A percentile compares a stretch with the other conserved stretches of the same genome.
These are phyloP conservation scores for Puntigrus tetrazona DNA, from an alignment of 2,113 vertebrate genomes.

Conservation along the genomic window DNA sequence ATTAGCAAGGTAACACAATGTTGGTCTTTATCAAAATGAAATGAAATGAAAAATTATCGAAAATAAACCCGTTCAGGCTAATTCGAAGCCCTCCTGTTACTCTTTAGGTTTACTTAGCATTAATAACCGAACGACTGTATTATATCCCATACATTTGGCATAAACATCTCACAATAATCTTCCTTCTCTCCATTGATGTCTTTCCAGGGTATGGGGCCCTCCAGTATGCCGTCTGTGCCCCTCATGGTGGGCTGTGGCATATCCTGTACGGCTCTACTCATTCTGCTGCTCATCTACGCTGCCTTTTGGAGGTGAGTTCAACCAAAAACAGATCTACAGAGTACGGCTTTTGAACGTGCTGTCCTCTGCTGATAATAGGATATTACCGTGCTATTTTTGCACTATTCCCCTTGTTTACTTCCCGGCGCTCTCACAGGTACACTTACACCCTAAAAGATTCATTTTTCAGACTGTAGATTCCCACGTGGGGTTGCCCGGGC, in stretches of 20 bases:
- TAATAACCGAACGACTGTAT: neutral
- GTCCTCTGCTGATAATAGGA: slow-evolving; percentile 7
- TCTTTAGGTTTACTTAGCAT: neutral
- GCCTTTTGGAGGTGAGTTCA: slow-evolving; percentile 92
- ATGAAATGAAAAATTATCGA: too few species aligned
- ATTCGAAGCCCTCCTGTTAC: neutral
- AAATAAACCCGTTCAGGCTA: neutral
- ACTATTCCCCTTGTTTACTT: neutral
- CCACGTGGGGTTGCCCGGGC: slow-evolving; percentile 35
- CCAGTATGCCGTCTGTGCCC: slow-evolving; percentile 88
- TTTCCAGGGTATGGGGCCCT: slow-evolving; percentile 86
- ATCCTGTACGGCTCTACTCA: slow-evolving; percentile 93
- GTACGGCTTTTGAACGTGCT: neutral
- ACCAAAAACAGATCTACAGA: neutral
- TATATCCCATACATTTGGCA: neutral
- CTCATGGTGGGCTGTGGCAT: slow-evolving; percentile 96
- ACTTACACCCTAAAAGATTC: neutral
- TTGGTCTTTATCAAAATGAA: neutral
- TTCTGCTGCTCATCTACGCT: slow-evolving; percentile 92
- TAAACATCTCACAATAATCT: neutral
- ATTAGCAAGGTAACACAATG: neutral
- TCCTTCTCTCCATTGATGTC: slow-evolving; percentile 19
- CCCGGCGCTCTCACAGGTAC: neutral
- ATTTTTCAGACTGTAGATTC: slow-evolving; percentile 38
- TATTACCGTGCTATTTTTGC: slow-evolving; percentile 1